Percentiles rank a stretch among this genome's conserved stretches.
Evolutionary conservation across 2,797 vertebrate species (phyloP).

Genomic region (Dipus sagitta): DNA sequence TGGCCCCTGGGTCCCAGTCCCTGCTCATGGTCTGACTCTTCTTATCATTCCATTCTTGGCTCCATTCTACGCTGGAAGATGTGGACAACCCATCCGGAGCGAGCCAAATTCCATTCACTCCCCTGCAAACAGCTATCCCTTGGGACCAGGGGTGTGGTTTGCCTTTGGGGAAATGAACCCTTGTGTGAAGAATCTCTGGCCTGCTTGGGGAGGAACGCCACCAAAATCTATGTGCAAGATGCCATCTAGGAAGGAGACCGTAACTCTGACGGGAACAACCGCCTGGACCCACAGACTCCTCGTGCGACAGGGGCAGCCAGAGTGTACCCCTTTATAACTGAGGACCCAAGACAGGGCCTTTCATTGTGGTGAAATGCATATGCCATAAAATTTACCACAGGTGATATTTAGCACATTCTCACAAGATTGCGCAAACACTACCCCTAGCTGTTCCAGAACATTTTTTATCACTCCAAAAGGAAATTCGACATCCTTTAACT

Average conservation of each 20-base stretch:
- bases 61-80: neutral
- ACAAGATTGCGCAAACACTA: neutral
- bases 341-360: neutral
- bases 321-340: neutral
- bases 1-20: neutral
- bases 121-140: neutral
- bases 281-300: neutral
- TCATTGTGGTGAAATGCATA: neutral
- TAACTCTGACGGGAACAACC: neutral
- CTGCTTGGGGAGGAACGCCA: neutral
- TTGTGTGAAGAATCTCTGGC: neutral
- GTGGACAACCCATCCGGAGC: neutral
- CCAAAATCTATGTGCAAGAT: neutral
- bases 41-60: neutral
- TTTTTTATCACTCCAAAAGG: neutral
- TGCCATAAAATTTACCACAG: neutral
- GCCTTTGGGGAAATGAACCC: neutral
- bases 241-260: neutral
- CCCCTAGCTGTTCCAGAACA: neutral
- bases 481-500: neutral
- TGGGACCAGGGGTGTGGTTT: neutral
- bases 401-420: neutral
- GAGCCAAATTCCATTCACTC: neutral
- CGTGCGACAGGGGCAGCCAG: rapidly evolving
- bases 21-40: neutral